Conservation (phyloP, 2,888 invertebrate genomes). For the Pasiphila rectangulata region DNA sequence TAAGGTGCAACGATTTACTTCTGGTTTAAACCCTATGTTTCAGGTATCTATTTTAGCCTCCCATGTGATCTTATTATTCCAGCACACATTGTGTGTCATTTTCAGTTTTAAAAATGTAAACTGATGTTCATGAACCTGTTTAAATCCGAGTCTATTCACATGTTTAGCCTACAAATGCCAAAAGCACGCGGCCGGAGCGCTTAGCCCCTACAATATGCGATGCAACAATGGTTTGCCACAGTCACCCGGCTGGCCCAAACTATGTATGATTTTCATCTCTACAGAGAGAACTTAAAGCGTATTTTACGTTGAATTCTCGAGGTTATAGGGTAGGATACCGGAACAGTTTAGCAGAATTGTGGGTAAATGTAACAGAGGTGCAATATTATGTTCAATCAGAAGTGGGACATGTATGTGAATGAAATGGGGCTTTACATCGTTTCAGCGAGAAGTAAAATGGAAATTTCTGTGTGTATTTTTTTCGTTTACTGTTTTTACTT, state of each 20-base stretch:
- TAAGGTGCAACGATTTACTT: conserved; percentile 1
- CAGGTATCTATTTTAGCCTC: background rate
- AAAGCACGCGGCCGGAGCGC: conserved; percentile 14
- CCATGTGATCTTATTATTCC: background rate
- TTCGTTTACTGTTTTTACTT: no score
- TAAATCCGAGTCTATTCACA: conserved; percentile 13
- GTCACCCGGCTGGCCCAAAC: conserved; percentile 4
- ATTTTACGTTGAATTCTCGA: conserved; percentile 6
- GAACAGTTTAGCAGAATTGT: conserved; percentile 19
- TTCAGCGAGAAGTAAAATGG: no score
- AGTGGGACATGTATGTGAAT: conserved; percentile 16
- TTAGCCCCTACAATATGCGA: conserved; percentile 22
- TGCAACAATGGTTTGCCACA: conserved; percentile 22
- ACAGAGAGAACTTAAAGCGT: conserved; percentile 1
- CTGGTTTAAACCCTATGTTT: background rate
- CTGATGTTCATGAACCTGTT: conserved; percentile 9
- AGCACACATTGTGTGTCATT: conserved; percentile 11
- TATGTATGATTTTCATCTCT: conserved; percentile 3
- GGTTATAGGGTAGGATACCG: conserved; percentile 9
- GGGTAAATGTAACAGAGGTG: conserved; percentile 20
- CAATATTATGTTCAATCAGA: conserved; percentile 12
- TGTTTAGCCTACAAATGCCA: conserved; percentile 26
- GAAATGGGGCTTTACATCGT: background rate
- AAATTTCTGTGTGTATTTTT: no score
- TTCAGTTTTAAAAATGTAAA: conserved; percentile 7